These are phyloP conservation scores for Sitobion miscanthi DNA, from an alignment of 1,140 invertebrate species.

Conservation along the genomic window DNA sequence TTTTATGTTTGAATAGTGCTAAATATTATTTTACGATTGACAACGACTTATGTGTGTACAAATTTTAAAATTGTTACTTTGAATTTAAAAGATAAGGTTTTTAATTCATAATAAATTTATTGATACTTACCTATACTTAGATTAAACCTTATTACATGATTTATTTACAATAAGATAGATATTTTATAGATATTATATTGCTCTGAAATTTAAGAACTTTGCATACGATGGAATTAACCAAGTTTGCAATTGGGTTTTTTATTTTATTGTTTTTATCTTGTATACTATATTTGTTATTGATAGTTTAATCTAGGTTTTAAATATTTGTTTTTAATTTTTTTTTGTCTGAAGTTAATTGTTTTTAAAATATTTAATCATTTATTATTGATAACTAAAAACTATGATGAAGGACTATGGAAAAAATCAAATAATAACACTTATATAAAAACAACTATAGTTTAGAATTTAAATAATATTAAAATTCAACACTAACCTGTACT, in stretches of 20 bases:
- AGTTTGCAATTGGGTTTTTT: neutral
- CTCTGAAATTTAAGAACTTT: neutral
- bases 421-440: neutral
- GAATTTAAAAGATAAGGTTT: neutral
- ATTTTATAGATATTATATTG: too few relatives aligned
- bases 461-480: neutral
- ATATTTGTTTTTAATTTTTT: too few relatives aligned
- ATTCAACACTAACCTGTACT: conserved; percentile 73
- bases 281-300: neutral
- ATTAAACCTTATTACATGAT: neutral
- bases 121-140: neutral
- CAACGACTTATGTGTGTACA: neutral
- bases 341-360: neutral
- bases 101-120: neutral
- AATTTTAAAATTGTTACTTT: neutral
- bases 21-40: neutral
- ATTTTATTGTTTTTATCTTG: neutral
- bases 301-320: neutral
- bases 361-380: neutral
- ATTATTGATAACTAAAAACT: neutral
- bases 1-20: neutral
- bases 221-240: neutral
- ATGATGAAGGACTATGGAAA: neutral
- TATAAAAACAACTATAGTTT: too few relatives aligned
- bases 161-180: neutral